phyloP scores from a whole-genome alignment of 2,888 invertebrate genomes.

The Lithophane ornitopus region DNA sequence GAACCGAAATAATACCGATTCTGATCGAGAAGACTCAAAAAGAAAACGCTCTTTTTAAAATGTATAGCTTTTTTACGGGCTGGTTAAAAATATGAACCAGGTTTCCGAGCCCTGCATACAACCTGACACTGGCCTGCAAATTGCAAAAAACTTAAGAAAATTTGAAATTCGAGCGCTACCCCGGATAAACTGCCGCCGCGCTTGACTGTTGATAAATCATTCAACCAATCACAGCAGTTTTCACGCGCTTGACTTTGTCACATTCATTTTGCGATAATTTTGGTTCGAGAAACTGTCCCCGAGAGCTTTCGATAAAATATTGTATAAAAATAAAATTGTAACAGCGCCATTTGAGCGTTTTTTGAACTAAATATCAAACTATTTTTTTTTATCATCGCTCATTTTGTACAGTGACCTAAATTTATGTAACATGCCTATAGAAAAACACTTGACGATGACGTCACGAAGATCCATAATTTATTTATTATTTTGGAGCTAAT shows the following conservation, averaged over 20 bases:
- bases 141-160: too few relatives aligned
- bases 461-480: constrained; percentile 23
- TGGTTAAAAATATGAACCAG: too few relatives aligned
- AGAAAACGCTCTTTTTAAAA: too few relatives aligned
- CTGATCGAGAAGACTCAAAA: too few relatives aligned
- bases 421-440: constrained; percentile 21
- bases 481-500: background rate
- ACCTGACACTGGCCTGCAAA: too few relatives aligned
- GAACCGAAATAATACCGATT: too few relatives aligned
- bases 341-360: background rate
- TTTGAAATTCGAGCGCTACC: too few relatives aligned
- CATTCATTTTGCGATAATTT: background rate
- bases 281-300: background rate
- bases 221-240: background rate
- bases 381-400: background rate
- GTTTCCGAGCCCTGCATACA: too few relatives aligned
- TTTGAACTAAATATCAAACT: background rate
- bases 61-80: too few relatives aligned
- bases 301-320: background rate
- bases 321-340: background rate
- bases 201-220: background rate
- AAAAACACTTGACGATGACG: constrained; percentile 13
- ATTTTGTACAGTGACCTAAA: background rate
- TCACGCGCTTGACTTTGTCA: background rate
- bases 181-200: too few relatives aligned